Base-by-base conservation (phyloP, 2,888 invertebrate species). In the Dione vanillae region DNA sequence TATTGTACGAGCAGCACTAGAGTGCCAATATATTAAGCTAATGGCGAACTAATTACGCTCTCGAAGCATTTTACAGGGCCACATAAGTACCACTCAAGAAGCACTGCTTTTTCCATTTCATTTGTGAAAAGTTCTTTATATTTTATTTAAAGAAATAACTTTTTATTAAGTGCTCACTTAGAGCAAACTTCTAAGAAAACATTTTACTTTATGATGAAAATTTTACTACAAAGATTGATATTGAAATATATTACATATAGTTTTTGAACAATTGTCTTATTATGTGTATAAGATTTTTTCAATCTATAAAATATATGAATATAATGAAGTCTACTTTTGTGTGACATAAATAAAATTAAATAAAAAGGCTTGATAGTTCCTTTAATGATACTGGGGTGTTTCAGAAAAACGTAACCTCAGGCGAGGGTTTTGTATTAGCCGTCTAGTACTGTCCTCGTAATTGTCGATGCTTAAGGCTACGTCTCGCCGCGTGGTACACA, bases 371-470 rank as follows among this genome's bases (percentile, higher is more conserved):
- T 89, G 88, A 89, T 89, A 90, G 88, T 89, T 89, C 88, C 85
- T 83, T 82, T 79, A 81, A 83, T 81, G 79, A 79, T 79, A 74
- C 75, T 80, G 80, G 82, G 79, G 80, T 78, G 77, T 80, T 81
- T 83, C 83, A 85, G 88, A 89, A 90, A 91, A 91, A 89, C 87
- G 89, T 84, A 86, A 85, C 90, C 91, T 82, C 83, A 83, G 87
- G 92, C 88, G 84, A 87, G 83, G 91, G 91, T 91, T 92, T 92
- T 92, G 92, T 92, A 92, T 92, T 92, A 92, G 90, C 89, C 86
- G 89, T 88, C 90, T 91, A 87, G 90, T 86, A 86, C 87, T 88
- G 87, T 87, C 85, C 87, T 83, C 86, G 92, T 92, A 92, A 92
- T 93, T 91, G 92, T 90, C 87, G 88, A 86, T 83, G 88, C 92